Conservation (phyloP, 2,113 vertebrate genomes). For the Mirza zaza region DNA sequence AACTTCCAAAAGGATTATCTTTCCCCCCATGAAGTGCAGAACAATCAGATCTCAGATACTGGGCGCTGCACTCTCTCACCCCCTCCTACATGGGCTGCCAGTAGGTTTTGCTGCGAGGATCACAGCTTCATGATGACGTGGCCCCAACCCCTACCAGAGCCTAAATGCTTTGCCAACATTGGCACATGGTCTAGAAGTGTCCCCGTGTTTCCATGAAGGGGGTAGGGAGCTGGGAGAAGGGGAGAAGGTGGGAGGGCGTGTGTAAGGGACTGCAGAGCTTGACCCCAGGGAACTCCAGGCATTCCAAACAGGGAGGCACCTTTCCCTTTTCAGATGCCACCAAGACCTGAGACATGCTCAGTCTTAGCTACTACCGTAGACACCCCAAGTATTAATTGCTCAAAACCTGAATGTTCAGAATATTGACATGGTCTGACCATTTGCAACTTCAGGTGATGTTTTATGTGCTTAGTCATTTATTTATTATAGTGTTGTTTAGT, state of each 20-base stretch:
- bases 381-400: not conserved
- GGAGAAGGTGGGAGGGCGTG: not conserved
- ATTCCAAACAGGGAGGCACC: not conserved
- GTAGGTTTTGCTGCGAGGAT: not conserved
- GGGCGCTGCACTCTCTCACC: not conserved
- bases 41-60: not conserved
- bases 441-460: not conserved
- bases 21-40: not conserved
- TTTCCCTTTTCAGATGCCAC: not conserved
- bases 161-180: not conserved
- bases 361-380: not conserved
- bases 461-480: not conserved
- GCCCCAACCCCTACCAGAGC: not conserved
- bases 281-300: not conserved
- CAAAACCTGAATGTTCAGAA: not conserved
- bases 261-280: not conserved
- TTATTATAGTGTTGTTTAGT: not conserved
- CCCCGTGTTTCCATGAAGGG: not conserved
- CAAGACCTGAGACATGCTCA: not conserved
- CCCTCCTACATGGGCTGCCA: not conserved
- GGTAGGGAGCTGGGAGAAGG: no score
- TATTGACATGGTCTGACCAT: not conserved
- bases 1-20: not conserved
- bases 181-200: not conserved
- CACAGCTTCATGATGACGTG: not conserved